Conservation (phyloP, 2,888 invertebrate genomes). For the Amiota mariae region DNA sequence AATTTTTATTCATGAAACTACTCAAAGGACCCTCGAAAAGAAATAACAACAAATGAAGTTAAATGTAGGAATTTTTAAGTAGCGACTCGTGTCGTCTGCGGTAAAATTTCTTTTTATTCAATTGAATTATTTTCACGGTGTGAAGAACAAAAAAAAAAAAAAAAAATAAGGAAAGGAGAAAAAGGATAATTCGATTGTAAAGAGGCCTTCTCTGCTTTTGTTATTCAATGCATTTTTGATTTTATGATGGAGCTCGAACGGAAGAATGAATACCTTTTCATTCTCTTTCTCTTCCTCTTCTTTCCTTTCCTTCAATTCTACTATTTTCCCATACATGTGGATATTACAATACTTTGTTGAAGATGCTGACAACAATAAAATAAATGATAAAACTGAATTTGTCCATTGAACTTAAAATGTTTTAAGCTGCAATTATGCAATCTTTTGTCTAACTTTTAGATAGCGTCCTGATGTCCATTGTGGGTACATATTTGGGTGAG, state of each 20-base stretch:
- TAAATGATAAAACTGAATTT: slow-evolving; percentile 3
- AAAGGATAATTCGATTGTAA: slow-evolving; percentile 64
- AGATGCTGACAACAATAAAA: not conserved
- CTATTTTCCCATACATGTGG: too few relatives aligned
- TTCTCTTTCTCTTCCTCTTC: too few relatives aligned
- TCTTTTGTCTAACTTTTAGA: not conserved
- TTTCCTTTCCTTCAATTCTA: too few relatives aligned
- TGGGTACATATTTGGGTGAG: not conserved
- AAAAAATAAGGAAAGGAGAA: not conserved
- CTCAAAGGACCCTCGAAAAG: slow-evolving; percentile 30
- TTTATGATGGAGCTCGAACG: slow-evolving; percentile 48
- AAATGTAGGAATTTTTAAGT: slow-evolving; percentile 7
- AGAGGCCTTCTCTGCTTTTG: slow-evolving; percentile 38
- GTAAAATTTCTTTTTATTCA: slow-evolving; percentile 58
- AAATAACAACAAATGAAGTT: slow-evolving; percentile 52
- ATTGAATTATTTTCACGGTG: slow-evolving; percentile 52
- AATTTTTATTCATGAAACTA: too few relatives aligned
- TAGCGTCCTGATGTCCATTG: not conserved
- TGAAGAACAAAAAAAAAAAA: slow-evolving; percentile 7
- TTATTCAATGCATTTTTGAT: slow-evolving; percentile 68
- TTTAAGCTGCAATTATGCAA: not conserved
- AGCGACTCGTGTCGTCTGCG: slow-evolving; percentile 46
- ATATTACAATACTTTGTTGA: not conserved
- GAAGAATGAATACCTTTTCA: too few relatives aligned
- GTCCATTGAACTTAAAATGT: slow-evolving; percentile 9